A percentile compares a stretch with the other conserved stretches of the same genome.
Conservation (phyloP, 2,113 vertebrate genomes). For the Cavia aperea region DNA sequence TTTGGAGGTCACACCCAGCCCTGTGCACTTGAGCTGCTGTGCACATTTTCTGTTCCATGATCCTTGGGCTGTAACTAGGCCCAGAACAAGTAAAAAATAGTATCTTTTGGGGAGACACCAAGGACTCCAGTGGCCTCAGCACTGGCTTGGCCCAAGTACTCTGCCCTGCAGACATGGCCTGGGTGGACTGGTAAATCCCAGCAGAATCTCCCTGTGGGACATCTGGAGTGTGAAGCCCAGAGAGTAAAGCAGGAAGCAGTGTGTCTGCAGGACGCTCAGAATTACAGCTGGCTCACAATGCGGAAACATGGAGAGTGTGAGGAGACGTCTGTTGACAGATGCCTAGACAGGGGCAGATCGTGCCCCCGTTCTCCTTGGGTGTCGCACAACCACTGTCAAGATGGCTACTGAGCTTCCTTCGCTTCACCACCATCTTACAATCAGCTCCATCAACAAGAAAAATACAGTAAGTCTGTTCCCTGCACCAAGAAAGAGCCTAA, state of each 20-base stretch:
- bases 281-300: neutral
- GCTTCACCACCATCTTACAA: neutral
- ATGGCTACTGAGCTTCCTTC: neutral
- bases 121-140: neutral
- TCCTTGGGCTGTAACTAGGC: neutral
- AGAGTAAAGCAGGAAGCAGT: neutral
- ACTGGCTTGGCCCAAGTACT: neutral
- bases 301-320: fast-evolving
- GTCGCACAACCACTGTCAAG: neutral
- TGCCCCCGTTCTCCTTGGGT: neutral
- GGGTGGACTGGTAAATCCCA: neutral
- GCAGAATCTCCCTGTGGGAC: neutral
- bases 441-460: neutral
- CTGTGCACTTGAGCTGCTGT: neutral
- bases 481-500: neutral
- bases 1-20: neutral
- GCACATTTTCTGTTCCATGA: neutral
- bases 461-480: neutral
- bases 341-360: neutral
- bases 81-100: neutral
- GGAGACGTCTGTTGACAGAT: neutral
- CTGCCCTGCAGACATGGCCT: neutral
- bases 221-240: neutral
- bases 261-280: neutral
- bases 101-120: neutral